Evolutionary conservation across 2,797 vertebrate species (phyloP).

Genomic region (Emydoidea blandingii): DNA sequence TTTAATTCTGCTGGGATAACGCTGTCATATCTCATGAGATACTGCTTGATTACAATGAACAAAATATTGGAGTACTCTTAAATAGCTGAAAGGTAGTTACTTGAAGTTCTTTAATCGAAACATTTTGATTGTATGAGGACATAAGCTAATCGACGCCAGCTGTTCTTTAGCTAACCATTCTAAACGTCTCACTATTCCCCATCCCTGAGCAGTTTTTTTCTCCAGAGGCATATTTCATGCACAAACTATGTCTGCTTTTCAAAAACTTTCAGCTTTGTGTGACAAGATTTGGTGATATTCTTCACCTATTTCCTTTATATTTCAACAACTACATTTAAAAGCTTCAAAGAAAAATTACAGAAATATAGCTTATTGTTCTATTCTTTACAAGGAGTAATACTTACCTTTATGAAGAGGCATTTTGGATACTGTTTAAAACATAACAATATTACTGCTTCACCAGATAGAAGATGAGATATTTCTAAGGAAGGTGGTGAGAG

Average conservation of each 20-base stretch:
- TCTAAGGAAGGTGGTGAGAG: not conserved
- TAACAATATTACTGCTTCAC: not conserved
- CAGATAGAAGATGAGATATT: not conserved
- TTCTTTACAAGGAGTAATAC: not conserved
- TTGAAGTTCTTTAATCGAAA: constrained; percentile 67
- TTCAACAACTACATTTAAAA: not conserved
- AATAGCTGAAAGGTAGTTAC: constrained; percentile 62
- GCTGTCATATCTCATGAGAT: constrained; percentile 61
- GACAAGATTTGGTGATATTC: constrained; percentile 27
- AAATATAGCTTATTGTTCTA: not conserved
- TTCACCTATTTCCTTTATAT: constrained; percentile 18
- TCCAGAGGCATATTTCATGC: constrained; percentile 68
- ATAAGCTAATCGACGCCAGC: constrained; percentile 71
- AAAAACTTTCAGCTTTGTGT: constrained; percentile 42
- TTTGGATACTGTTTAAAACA: not conserved
- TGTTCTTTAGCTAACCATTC: constrained; percentile 56
- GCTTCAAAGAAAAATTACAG: not conserved
- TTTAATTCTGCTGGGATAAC: constrained; percentile 37
- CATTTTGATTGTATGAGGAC: constrained; percentile 77
- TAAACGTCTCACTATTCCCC: constrained; percentile 36
- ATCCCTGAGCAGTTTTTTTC: constrained; percentile 17
- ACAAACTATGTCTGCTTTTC: constrained; percentile 61
- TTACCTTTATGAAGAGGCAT: not conserved
- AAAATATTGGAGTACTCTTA: constrained; percentile 28
- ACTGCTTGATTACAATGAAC: constrained; percentile 58